Evolutionary conservation across 2,113 vertebrate species (phyloP).

Genomic region (Monopterus albus): DNA sequence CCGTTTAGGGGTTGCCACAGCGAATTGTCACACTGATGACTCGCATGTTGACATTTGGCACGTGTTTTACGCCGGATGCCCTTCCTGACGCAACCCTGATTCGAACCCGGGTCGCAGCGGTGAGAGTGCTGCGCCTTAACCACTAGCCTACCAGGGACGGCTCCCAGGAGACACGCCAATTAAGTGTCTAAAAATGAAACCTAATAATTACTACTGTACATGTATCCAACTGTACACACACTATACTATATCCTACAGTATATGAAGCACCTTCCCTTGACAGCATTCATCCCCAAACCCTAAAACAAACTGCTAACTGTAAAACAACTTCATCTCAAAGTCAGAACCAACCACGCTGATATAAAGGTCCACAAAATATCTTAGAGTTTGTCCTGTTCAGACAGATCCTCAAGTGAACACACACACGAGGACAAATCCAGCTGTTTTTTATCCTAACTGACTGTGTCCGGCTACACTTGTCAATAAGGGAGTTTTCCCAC

Average conservation of each 20-base stretch:
- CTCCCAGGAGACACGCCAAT: no score
- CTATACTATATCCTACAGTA: background rate
- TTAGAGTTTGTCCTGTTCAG: slow-evolving; percentile 5
- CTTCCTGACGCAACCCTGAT: no score
- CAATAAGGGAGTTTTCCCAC: slow-evolving; percentile 12
- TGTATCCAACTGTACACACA: slow-evolving; percentile 25
- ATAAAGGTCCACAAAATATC: slow-evolving; percentile 17
- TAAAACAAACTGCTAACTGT: slow-evolving; percentile 29
- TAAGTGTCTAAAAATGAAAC: no score
- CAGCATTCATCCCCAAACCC: slow-evolving; percentile 3
- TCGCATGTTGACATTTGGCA: no score
- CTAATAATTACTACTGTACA: background rate
- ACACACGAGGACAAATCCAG: background rate
- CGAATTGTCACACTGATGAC: no score
- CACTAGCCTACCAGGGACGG: no score
- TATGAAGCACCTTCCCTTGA: background rate
- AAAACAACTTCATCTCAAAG: slow-evolving; percentile 21
- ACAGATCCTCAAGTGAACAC: background rate
- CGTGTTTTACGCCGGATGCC: no score
- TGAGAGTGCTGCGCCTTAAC: no score
- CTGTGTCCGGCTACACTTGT: background rate
- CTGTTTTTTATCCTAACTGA: slow-evolving; percentile 7
- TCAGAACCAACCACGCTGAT: slow-evolving; percentile 16
- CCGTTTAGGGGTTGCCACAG: no score
- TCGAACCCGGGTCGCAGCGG: no score